Base-by-base conservation (phyloP, 1,140 invertebrate genomes). In the Archivesica marissinica region DNA sequence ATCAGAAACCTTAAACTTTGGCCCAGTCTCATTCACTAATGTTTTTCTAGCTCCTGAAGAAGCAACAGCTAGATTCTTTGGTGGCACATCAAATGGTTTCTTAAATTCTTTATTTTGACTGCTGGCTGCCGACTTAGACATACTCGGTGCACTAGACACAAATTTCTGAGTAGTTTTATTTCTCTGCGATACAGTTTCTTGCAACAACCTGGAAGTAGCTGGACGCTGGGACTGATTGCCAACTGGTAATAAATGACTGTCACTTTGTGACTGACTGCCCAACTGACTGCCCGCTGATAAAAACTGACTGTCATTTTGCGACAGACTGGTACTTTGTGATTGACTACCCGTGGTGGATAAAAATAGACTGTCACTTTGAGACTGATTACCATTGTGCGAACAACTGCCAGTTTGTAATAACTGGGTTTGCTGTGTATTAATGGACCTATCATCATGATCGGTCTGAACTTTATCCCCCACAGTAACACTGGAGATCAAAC, bases 91-190 rank as follows among this genome's bases (percentile, higher is more conserved):
- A 25, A 74, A 82, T 7, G 80, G 80, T 47, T 82, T 82, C 39
- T 82, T 82, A 33, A 82, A 82, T 25, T 82, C 80, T 41, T 74
- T 54, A 9, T 33, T 35, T 30, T 41, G 61, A 30, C 11, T 80
- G 38, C 23, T 54, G 7, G 59, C 15, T 7, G 17, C 17, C 9
- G 61, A 38, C 47, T 72, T 82, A 7, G 80, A 56, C 13, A 35
- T 0, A 2, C 30, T 23, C 28, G 66, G 68, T 20, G 41, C 50
- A 82, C 39, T 82, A 15, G 80, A 82, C 0, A 74, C 52, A 82
- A 68, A 82, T 33, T 82, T 82, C 33, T 82, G 80, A n/a, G 66
- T 74, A 33, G 80, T 74, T 70, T 82, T 82, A n/a, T 61, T 82
- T 41, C 64, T 56, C 33, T 82, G 80, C 0, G 80, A 82, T 17